Conservation (phyloP, 2,797 vertebrate genomes). For the Xenops minutus region DNA sequence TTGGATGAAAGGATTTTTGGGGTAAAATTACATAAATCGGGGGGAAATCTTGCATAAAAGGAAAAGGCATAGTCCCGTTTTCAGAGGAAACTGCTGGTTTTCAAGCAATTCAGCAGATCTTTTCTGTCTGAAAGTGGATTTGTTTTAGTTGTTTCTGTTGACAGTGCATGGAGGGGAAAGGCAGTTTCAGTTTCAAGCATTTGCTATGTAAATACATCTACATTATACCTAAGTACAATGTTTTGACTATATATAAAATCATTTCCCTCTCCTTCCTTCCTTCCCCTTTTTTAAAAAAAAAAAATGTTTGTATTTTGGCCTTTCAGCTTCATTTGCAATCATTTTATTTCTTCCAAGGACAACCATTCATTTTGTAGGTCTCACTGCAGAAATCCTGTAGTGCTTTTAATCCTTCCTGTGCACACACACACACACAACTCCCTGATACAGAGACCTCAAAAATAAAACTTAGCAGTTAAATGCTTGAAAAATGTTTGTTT, state of each 20-base stretch:
- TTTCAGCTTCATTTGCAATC: neutral
- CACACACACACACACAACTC: rapidly evolving
- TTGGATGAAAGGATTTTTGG: neutral
- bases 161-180: rapidly evolving
- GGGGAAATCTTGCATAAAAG: neutral
- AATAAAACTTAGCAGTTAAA: neutral
- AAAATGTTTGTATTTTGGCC: neutral
- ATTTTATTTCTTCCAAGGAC: neutral
- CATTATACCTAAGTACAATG: rapidly evolving
- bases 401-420: neutral
- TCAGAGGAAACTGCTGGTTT: neutral
- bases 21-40: neutral
- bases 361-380: neutral
- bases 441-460: neutral
- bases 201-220: neutral
- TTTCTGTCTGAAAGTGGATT: neutral
- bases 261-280: neutral
- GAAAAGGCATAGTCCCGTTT: neutral
- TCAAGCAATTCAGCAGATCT: neutral
- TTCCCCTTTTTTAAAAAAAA: neutral
- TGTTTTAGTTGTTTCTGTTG: neutral
- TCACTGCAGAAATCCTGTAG: neutral
- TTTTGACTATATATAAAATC: neutral
- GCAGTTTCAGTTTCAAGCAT: neutral
- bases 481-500: neutral